Evolutionary conservation across 2,888 invertebrate genomes (phyloP).

Genomic region (Noctua fimbriata): DNA sequence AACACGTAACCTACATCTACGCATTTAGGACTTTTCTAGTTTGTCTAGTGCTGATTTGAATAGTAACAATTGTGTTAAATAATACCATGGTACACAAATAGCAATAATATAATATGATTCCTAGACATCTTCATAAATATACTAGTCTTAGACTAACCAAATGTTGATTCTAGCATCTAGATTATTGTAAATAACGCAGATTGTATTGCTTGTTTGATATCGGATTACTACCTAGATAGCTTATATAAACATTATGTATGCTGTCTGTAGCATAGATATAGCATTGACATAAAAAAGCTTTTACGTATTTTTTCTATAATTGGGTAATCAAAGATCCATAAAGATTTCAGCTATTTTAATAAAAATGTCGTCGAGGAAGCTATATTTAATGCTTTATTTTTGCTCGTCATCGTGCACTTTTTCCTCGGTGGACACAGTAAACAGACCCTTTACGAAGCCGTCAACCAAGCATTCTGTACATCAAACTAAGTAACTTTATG

Average conservation of each 20-base stretch:
- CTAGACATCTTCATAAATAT: constrained; percentile 9
- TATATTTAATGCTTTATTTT: neutral
- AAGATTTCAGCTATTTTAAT: neutral
- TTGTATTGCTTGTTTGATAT: constrained; percentile 33
- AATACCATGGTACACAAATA: constrained; percentile 9
- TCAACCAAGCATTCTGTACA: too few relatives aligned
- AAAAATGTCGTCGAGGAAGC: neutral
- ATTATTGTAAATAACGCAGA: constrained; percentile 21
- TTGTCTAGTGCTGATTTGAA: neutral
- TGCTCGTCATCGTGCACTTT: neutral
- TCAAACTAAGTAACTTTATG: too few relatives aligned
- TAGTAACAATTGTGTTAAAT: constrained; percentile 1
- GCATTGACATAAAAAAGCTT: neutral
- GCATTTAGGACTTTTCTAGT: neutral
- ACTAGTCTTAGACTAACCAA: constrained; percentile 19
- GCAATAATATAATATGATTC: neutral
- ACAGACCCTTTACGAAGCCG: too few relatives aligned
- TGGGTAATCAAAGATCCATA: neutral
- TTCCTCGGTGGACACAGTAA: too few relatives aligned
- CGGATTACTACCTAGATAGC: neutral
- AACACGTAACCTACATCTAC: neutral
- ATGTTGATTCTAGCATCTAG: constrained; percentile 33
- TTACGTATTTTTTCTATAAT: neutral
- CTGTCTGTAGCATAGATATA: too few relatives aligned
- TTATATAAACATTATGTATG: neutral